Conservation (phyloP, 2,113 vertebrate species). For the Sinosuthora webbiana region DNA sequence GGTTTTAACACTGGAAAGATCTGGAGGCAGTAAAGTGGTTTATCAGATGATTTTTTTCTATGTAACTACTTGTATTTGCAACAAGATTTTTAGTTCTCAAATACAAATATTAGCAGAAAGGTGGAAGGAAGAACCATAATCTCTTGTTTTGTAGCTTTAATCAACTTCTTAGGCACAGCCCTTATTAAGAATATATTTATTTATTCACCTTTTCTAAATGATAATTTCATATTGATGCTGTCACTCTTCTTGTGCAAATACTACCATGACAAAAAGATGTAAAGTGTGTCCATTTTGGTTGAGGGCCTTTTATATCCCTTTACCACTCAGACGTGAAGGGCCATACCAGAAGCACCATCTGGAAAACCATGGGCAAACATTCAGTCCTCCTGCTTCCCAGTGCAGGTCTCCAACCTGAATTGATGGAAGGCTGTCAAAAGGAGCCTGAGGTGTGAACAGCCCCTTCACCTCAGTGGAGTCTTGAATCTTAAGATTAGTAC, state of each 20-base stretch:
- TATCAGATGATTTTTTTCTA: not conserved
- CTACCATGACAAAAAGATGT: not conserved
- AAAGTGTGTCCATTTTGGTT: not conserved
- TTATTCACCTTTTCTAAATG: not conserved
- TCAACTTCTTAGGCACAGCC: not conserved
- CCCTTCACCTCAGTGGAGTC: not conserved
- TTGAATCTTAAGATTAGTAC: not conserved
- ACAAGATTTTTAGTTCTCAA: not conserved
- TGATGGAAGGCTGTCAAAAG: not conserved
- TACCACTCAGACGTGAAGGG: not conserved
- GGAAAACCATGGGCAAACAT: rapidly evolving
- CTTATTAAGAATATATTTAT: not conserved
- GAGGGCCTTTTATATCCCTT: not conserved
- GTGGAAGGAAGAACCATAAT: not conserved
- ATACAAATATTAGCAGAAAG: not conserved
- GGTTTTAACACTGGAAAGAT: not conserved
- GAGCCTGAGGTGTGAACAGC: not conserved
- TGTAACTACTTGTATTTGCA: not conserved
- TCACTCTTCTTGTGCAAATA: not conserved
- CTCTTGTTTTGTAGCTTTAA: not conserved
- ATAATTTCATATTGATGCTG: not conserved
- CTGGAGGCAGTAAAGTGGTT: not conserved
- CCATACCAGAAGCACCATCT: not conserved
- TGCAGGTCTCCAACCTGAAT: not conserved
- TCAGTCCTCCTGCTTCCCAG: not conserved